A percentile compares a stretch with the other conserved stretches of the same genome.
These are phyloP conservation scores for Oxycera nigricornis DNA, from an alignment of 2,888 invertebrate genomes.

Conservation along the genomic window DNA sequence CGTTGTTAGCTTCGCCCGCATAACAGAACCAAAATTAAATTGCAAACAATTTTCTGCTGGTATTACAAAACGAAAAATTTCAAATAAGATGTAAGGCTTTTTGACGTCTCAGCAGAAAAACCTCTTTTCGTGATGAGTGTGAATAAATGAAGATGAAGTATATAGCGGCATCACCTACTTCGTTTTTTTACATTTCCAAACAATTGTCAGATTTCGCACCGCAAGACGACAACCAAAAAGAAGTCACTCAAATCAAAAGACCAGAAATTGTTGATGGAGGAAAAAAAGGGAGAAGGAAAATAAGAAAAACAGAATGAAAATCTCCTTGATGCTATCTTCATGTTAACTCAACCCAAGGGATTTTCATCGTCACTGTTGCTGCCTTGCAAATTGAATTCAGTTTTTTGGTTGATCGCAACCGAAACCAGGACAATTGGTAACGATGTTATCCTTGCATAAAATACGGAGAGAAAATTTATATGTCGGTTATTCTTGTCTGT, in stretches of 20 bases:
- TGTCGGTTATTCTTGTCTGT: too few species aligned
- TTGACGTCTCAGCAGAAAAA: background rate
- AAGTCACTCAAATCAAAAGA: conserved; percentile 4
- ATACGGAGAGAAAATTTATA: too few species aligned
- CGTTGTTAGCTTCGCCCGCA: background rate
- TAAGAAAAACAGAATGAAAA: background rate
- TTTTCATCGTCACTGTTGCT: background rate
- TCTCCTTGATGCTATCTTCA: background rate
- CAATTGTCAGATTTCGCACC: conserved; percentile 12
- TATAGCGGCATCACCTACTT: background rate
- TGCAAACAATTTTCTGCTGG: too few species aligned
- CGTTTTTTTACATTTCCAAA: background rate
- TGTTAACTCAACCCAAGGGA: background rate
- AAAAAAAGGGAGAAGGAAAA: background rate
- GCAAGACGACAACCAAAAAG: conserved; percentile 2
- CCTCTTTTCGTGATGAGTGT: background rate
- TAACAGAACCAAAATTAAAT: too few species aligned
- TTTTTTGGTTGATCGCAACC: background rate
- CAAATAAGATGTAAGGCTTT: background rate
- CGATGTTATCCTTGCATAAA: too few species aligned
- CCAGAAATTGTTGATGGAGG: background rate
- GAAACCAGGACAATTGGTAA: too few species aligned
- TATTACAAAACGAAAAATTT: background rate
- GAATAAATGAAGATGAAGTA: background rate
- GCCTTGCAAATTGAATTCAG: conserved; percentile 15